A percentile compares a stretch with the other conserved stretches of the same genome.
These are phyloP conservation scores for Laspeyria flexula DNA, from an alignment of 2,888 invertebrate species.

Conservation along the genomic window DNA sequence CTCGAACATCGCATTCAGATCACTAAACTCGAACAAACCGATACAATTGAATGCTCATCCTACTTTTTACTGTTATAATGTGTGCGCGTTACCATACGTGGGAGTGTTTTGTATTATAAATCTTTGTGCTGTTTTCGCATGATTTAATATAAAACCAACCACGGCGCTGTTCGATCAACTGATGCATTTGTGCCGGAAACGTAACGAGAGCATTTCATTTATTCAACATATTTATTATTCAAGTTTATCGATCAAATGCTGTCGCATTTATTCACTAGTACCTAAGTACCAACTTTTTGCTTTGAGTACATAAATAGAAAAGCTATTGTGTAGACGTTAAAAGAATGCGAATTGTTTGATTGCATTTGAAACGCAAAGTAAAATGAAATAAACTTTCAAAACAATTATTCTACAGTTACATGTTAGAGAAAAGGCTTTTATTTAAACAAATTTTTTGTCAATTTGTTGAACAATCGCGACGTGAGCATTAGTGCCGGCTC, in stretches of 20 bases:
- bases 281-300: not conserved
- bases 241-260: not conserved
- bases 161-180: conserved; percentile 58
- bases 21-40: conserved; percentile 57
- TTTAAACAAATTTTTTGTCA: conserved; percentile 53
- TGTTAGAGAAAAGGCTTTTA: conserved; percentile 38
- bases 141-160: conserved; percentile 64
- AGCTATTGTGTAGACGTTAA: conserved; percentile 11
- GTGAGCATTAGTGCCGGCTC: conserved; percentile 66
- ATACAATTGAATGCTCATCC: conserved; percentile 64
- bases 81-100: conserved; percentile 55
- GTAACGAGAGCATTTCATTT: conserved; percentile 45
- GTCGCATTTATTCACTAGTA: not conserved
- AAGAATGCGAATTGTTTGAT: conserved; percentile 24
- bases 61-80: conserved; percentile 55
- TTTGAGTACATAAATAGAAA: conserved; percentile 6
- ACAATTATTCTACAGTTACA: conserved; percentile 39
- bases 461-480: conserved; percentile 54
- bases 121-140: conserved; percentile 67
- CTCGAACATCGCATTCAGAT: conserved; percentile 40
- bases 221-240: conserved; percentile 7
- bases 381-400: conserved; percentile 26
- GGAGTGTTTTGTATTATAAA: conserved; percentile 55
- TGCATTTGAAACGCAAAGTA: conserved; percentile 17
- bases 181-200: conserved; percentile 53